A percentile compares a stretch with the other conserved stretches of the same genome.
phyloP scores from a whole-genome alignment of 37 sponge, comb jelly and placozoan species.

The Diacarnus erythraeanus region DNA sequence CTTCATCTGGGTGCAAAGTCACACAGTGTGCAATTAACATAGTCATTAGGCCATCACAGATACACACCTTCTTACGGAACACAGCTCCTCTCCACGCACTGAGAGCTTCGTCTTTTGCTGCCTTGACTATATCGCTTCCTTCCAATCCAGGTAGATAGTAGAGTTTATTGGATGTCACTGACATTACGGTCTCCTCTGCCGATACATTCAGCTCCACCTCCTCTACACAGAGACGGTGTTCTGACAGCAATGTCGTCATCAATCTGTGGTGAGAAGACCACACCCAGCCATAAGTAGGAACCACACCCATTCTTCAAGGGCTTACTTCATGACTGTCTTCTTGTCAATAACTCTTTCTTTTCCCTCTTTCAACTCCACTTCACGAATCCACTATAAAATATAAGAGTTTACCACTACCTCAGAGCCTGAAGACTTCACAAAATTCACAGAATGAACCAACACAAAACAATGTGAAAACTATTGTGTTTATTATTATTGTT shows the following conservation, averaged over 20 bases:
- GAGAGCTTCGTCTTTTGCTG: neutral
- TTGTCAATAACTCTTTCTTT: slow-evolving; percentile 12
- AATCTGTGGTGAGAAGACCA: neutral
- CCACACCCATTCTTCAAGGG: neutral
- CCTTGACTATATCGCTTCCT: neutral
- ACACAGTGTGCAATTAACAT: neutral
- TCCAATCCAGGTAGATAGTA: slow-evolving; percentile 5
- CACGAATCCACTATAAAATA: slow-evolving; percentile 22
- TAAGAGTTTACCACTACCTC: neutral
- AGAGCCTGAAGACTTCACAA: neutral
- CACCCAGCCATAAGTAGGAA: neutral
- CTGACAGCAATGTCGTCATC: neutral
- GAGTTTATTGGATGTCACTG: neutral
- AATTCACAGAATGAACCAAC: too few relatives aligned
- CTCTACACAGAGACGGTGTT: neutral
- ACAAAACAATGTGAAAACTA: too few relatives aligned
- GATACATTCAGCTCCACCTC: neutral
- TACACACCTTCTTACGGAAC: slow-evolving; percentile 8
- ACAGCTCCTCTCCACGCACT: neutral
- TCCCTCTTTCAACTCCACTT: slow-evolving; percentile 19
- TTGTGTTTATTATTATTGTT: too few relatives aligned
- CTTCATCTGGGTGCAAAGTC: neutral
- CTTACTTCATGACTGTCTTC: slow-evolving; percentile 50
- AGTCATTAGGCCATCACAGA: neutral
- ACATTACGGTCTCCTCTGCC: neutral